phyloP scores from a whole-genome alignment of 2,113 vertebrate genomes.

The Mesitornis unicolor region DNA sequence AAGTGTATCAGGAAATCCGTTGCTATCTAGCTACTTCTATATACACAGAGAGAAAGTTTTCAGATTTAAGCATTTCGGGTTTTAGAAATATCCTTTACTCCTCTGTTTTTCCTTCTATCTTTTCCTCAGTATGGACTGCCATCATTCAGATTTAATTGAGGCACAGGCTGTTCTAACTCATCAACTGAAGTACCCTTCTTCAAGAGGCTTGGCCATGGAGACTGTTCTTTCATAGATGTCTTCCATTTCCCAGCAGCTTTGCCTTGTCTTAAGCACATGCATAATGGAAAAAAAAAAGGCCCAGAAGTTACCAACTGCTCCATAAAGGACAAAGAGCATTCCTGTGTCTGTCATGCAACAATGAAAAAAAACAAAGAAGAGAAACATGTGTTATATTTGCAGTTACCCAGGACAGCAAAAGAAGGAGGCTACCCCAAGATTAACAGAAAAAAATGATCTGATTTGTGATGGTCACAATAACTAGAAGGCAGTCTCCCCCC shows the following conservation, averaged over 20 bases:
- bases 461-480: neutral
- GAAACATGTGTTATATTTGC: neutral
- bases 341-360: neutral
- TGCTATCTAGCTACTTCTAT: neutral
- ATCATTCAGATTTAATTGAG: neutral
- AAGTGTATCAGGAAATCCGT: neutral
- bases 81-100: neutral
- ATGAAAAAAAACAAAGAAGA: neutral
- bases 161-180: neutral
- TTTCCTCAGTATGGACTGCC: neutral
- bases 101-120: neutral
- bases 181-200: neutral
- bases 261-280: neutral
- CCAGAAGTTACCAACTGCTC: neutral
- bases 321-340: neutral
- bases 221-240: neutral
- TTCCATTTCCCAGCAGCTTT: neutral
- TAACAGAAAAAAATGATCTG: neutral
- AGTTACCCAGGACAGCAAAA: neutral
- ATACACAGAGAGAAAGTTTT: neutral
- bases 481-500: rapidly evolving
- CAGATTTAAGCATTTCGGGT: neutral
- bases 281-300: neutral
- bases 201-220: neutral
- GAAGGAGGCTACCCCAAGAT: neutral